phyloP scores from a whole-genome alignment of 1,140 invertebrate genomes.

The Paraescarpia echinospica region DNA sequence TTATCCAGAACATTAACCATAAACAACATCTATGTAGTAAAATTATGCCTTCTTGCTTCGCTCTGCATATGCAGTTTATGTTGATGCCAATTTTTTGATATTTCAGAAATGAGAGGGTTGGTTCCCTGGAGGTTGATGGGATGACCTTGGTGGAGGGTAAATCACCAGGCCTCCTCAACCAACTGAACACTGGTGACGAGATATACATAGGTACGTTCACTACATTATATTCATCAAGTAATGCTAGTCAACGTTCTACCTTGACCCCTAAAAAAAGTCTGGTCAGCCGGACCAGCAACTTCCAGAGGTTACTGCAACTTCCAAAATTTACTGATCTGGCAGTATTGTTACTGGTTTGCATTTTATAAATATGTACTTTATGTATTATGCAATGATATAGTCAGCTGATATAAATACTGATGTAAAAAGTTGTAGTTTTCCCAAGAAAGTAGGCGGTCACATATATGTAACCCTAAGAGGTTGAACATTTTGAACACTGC shows the following conservation, averaged over 20 bases:
- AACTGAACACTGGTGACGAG: conserved; percentile 81
- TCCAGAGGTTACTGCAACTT: no score
- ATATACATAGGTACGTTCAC: conserved; percentile 87
- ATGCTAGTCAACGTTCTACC: neutral
- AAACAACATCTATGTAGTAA: neutral
- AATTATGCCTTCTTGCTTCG: neutral
- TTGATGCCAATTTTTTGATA: conserved; percentile 23
- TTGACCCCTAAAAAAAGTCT: no score
- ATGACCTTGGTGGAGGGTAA: conserved; percentile 74
- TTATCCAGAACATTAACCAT: neutral
- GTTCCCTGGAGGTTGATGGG: conserved; percentile 82
- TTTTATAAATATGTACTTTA: no score
- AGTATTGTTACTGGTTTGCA: no score
- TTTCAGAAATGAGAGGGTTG: conserved; percentile 79
- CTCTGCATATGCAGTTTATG: neutral
- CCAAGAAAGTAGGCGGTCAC: neutral
- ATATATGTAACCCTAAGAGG: no score
- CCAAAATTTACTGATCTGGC: no score
- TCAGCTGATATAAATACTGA: no score
- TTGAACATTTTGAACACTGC: no score
- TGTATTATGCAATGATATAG: no score
- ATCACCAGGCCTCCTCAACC: conserved; percentile 79
- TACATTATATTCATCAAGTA: conserved; percentile 40
- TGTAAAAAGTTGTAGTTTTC: neutral
- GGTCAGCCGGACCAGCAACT: no score